These are phyloP conservation scores for Aphrocallistes beatrix DNA, from an alignment of 37 sponge, comb jelly and placozoan species.

Conservation along the genomic window DNA sequence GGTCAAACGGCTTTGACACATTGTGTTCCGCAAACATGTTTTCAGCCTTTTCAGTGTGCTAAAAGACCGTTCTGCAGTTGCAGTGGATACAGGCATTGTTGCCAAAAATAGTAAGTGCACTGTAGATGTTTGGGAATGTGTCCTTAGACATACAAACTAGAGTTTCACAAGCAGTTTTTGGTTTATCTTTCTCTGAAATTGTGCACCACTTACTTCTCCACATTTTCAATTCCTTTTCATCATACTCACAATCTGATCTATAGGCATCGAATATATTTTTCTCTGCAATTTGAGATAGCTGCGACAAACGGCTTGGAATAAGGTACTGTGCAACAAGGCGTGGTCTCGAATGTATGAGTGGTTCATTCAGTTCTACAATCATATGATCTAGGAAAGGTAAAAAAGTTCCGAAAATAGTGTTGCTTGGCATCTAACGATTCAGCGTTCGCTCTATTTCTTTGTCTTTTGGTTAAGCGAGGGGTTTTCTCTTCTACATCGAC, in stretches of 20 bases:
- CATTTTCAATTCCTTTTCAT: background rate
- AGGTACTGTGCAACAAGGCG: background rate
- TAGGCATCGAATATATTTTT: background rate
- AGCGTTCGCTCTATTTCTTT: background rate
- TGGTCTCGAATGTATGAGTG: background rate
- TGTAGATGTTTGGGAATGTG: background rate
- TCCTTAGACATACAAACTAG: background rate
- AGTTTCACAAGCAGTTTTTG: background rate
- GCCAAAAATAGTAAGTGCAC: background rate
- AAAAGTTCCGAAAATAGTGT: background rate
- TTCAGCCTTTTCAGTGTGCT: background rate
- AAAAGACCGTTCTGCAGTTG: background rate
- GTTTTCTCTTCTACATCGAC: background rate
- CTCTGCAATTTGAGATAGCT: background rate
- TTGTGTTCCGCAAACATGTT: background rate
- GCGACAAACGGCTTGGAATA: background rate
- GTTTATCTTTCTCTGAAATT: background rate
- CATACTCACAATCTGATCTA: background rate
- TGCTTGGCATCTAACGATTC: background rate
- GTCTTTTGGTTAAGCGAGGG: background rate
- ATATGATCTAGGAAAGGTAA: background rate
- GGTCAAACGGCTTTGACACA: background rate
- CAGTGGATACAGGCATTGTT: background rate
- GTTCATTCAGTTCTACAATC: background rate
- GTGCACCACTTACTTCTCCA: background rate